Base-by-base conservation (phyloP, 2,888 invertebrate genomes). In the Zaprionus lineosus region DNA sequence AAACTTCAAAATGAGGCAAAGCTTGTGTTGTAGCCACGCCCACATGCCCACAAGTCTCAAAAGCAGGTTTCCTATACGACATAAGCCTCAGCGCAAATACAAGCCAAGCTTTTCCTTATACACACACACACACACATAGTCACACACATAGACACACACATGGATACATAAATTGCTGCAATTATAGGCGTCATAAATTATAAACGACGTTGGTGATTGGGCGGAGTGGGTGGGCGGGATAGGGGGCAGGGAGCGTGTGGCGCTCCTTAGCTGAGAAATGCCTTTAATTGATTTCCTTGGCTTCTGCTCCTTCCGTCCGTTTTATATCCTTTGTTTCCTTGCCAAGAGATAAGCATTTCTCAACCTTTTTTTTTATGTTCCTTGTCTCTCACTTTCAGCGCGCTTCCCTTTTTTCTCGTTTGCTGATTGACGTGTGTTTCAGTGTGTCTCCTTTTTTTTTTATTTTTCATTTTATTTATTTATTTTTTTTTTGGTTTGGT, bases 161-260 rank as follows among this genome's bases (percentile, higher is more conserved):
- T 40, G 48, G 11, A 52, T 12, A 40, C 70, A 63, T 46, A 82
- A 82, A 78, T 82, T 76, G 82, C 82, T 69, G 84, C 78, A 82
- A 84, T 84, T 82, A 82, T 84, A 76, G 78, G 62, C 84, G 84
- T 65, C 71, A 82, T 84, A 84, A 82, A 84, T 82, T 82, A 84
- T 72, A 71, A 72, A 60, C 65, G 65, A 53, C 59, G 58, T 33
- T 61, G 44, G 50, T 39, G 40, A 57, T 8, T 53, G 28, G 40
- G 15, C 53, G 51, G n/a, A 55, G 58, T 62, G 56, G 40, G 26
- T 28, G 19, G 41, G 9, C 28, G 7, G 52, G 15, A 3, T 21
- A 28, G 9, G 40, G 11, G 8, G 15, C 21, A 31, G 15, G 14
- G 29, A 56, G 24, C 9, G 11, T 15, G 24, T 28, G 14, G 46